phyloP scores from a whole-genome alignment of 2,113 vertebrate genomes.

The Tenrec ecaudatus region DNA sequence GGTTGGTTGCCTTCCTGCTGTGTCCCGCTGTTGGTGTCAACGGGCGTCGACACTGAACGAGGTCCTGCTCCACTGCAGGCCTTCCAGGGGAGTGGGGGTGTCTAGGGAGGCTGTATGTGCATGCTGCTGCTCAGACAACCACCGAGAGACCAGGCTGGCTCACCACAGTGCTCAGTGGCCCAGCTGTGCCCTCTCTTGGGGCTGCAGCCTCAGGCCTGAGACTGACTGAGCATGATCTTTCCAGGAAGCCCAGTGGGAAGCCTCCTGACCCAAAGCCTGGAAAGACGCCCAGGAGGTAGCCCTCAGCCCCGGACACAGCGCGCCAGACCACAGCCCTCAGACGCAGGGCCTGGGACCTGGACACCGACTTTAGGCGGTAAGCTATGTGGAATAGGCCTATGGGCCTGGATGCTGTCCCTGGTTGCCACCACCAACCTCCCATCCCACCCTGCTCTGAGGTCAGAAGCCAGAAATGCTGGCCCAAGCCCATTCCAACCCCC shows the following conservation, averaged over 20 bases:
- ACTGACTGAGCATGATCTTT: background rate
- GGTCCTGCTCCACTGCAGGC: no score
- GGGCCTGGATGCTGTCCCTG: no score
- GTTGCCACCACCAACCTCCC: no score
- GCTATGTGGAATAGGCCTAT: background rate
- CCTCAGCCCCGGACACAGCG: background rate
- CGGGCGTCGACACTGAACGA: no score
- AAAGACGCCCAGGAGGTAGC: slow-evolving; percentile 74
- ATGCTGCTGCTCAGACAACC: no score
- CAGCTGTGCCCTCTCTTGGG: background rate
- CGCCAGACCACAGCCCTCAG: background rate
- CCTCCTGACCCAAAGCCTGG: slow-evolving; percentile 72
- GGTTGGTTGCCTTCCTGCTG: no score
- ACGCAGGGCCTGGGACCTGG: background rate
- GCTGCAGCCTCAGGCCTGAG: rapidly evolving
- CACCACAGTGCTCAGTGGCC: background rate
- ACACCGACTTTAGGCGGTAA: slow-evolving; percentile 63
- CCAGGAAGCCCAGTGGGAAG: slow-evolving; percentile 62
- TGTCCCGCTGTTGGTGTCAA: no score
- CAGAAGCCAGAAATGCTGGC: background rate
- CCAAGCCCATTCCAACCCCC: no score
- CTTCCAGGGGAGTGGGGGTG: background rate
- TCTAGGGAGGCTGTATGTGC: no score
- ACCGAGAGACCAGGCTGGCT: no score
- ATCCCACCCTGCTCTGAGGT: background rate